Evolutionary conservation across 1,140 invertebrate species (phyloP), one percentile per base, ranked within the genome.

Genomic region (Akabosia matsudoensis): DNA sequence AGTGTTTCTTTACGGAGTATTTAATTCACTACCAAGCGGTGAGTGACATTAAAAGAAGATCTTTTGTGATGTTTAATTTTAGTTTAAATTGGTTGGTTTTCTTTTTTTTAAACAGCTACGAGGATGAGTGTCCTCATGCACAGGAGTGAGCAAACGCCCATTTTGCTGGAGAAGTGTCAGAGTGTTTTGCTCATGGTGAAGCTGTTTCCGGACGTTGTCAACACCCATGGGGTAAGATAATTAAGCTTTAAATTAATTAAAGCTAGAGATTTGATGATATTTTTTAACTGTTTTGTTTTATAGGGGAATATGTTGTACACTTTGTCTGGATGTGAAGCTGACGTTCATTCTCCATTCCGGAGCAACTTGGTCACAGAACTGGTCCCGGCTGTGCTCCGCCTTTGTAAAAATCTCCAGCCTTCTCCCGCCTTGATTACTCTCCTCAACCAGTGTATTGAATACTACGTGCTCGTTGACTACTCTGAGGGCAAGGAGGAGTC

Each of bases 401-500:
- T 78, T 4, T 52, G 70, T 4, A 72, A 75, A 56, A 76, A 79
- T 77, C 31, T 79, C n/a, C 74, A 51, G 26, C 31, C 76, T 0
- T 74, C 54, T 10, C 74, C 76, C 13, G 45, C 72, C 13, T 51
- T 81, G 0, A 51, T 76, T 33, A 34, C 70, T 24, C 51, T 81
- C 30, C 34, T 81, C 16, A 79, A 78, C 33, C 78, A 75, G 33
- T 79, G 80, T 73, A 74, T 81, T 33, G 80, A 81, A 56, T 81
- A 79, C 51, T 81, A 78, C 51, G 76, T 79, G 33, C 1, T 61
- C 4, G 33, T 72, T 2, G 28, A 72, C 22, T 1, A 72, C 3
- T 33, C 16, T 13, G 4, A 33, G 22, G n/a, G 14, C 34, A 22
- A 16, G 16, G 33, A 24, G 14, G 37, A 37, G 10, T 13, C 3